Evolutionary conservation across 2,113 vertebrate genomes (phyloP).

Genomic region (Motacilla tschutschensis): DNA sequence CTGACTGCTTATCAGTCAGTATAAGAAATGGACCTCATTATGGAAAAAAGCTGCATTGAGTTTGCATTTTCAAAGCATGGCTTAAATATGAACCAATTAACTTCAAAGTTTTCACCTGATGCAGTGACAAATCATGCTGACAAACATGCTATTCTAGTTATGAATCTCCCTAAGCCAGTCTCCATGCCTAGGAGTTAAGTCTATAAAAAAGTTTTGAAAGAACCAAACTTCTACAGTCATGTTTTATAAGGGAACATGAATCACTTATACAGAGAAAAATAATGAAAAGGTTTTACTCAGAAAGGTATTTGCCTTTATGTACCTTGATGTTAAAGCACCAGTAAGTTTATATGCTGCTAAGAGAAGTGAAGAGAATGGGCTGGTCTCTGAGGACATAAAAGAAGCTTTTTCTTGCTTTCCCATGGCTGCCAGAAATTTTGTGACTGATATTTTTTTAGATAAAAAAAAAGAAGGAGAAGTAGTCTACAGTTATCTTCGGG

Average conservation of each 20-base stretch:
- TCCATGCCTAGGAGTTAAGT: background rate
- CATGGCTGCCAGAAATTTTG: background rate
- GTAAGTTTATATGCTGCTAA: background rate
- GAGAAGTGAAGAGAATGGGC: background rate
- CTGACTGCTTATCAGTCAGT: constrained; percentile 40
- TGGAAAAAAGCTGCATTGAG: background rate
- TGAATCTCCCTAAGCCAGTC: background rate
- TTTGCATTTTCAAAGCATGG: constrained; percentile 26
- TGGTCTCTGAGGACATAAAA: background rate
- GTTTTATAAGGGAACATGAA: constrained; percentile 1
- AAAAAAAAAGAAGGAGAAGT: background rate
- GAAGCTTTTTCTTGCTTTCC: background rate
- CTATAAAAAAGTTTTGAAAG: constrained; percentile 23
- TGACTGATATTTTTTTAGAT: background rate
- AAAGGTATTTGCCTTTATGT: constrained; percentile 25
- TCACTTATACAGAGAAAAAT: constrained; percentile 24
- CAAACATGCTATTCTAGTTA: constrained; percentile 5
- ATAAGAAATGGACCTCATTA: constrained; percentile 37
- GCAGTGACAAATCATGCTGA: constrained; percentile 31
- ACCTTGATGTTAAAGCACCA: constrained; percentile 23
- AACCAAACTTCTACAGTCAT: background rate
- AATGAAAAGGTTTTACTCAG: constrained; percentile 40
- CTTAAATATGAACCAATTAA: constrained; percentile 51
- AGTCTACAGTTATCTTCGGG: background rate
- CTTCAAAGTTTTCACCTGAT: constrained; percentile 33